Evolutionary conservation across 1,140 invertebrate genomes (phyloP).

Genomic region (Drosophila biarmipes): DNA sequence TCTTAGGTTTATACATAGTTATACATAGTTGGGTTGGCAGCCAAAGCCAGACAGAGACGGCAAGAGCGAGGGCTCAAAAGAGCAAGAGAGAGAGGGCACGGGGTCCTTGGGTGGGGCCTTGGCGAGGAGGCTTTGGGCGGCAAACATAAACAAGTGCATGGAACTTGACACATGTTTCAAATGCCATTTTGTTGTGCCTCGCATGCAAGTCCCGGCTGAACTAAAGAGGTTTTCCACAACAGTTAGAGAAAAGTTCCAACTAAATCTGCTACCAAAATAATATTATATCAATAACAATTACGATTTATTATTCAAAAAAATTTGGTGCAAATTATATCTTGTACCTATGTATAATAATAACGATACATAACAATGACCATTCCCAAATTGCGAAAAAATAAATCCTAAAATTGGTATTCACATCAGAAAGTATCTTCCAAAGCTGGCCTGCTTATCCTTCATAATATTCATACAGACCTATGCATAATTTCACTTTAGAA

Average conservation of each 20-base stretch:
- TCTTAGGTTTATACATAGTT: constrained; percentile 30
- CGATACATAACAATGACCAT: no score
- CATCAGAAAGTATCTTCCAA: no score
- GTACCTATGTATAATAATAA: no score
- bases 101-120: constrained; percentile 1
- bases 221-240: neutral
- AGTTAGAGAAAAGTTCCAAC: neutral
- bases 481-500: no score
- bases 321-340: no score
- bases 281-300: neutral
- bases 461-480: no score
- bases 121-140: constrained; percentile 28
- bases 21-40: constrained; percentile 8
- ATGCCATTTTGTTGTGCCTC: constrained; percentile 55
- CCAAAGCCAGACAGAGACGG: neutral
- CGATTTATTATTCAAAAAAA: no score
- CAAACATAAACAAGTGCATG: constrained; percentile 68
- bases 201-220: constrained; percentile 13
- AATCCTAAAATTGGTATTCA: no score
- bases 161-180: constrained; percentile 78
- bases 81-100: neutral
- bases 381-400: no score
- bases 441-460: no score
- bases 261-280: neutral
- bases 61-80: neutral